Conservation (phyloP, 2,797 vertebrate genomes). For the Tinamus major region DNA sequence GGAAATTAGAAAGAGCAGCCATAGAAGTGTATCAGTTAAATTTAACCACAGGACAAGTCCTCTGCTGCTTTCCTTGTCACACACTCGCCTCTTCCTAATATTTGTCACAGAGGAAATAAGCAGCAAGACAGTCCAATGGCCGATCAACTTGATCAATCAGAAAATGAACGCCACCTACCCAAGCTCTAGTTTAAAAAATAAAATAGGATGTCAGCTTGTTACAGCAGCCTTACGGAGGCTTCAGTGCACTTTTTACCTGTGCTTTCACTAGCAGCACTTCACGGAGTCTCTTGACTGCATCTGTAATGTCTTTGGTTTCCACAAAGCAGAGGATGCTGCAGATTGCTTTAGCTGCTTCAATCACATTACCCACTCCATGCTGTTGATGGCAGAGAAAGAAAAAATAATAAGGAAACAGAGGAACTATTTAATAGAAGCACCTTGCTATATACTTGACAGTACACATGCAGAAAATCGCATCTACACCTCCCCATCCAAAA, state of each 20-base stretch:
- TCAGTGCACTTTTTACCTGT: slow-evolving; percentile 63
- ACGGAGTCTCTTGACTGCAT: slow-evolving; percentile 59
- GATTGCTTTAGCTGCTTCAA: slow-evolving; percentile 72
- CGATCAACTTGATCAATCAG: not conserved
- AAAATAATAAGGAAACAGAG: not conserved
- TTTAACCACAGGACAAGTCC: not conserved
- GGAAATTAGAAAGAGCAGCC: not conserved
- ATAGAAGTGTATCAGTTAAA: not conserved
- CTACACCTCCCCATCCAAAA: not conserved
- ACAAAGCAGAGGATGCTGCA: slow-evolving; percentile 74
- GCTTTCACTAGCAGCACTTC: not conserved
- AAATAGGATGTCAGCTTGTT: not conserved
- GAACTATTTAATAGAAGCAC: not conserved
- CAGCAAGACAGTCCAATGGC: not conserved
- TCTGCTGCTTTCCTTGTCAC: not conserved
- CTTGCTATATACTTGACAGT: not conserved
- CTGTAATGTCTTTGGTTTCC: slow-evolving; percentile 74
- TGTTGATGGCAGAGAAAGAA: slow-evolving; percentile 8
- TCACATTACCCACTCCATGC: slow-evolving; percentile 36
- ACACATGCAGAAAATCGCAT: not conserved
- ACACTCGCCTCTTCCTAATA: not conserved
- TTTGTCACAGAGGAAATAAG: not conserved
- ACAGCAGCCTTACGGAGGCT: not conserved
- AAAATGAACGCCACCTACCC: not conserved
- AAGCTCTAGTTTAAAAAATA: not conserved